Conservation (phyloP, 2,797 vertebrate genomes). For the Selene dorsalis region DNA sequence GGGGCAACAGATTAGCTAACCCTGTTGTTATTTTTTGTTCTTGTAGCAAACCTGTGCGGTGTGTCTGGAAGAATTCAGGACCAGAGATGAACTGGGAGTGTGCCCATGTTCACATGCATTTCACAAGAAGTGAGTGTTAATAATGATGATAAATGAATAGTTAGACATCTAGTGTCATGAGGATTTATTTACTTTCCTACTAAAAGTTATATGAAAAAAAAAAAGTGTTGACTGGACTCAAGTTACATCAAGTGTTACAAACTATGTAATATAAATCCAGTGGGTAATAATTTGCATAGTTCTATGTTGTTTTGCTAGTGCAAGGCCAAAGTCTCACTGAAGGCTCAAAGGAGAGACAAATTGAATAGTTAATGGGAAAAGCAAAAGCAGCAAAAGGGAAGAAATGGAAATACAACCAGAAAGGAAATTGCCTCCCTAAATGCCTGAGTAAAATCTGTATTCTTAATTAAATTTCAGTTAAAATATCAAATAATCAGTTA, state of each 20-base stretch:
- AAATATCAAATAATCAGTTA: too few species aligned
- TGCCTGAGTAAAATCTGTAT: too few species aligned
- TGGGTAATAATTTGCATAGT: not conserved
- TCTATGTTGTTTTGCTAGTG: not conserved
- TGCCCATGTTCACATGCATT: slow-evolving; percentile 90
- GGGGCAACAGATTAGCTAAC: slow-evolving; percentile 10
- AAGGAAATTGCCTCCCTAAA: too few species aligned
- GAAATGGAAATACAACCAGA: too few species aligned
- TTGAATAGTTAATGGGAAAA: not conserved
- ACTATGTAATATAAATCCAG: not conserved
- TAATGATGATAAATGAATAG: not conserved
- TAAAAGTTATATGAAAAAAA: not conserved
- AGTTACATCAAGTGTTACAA: not conserved
- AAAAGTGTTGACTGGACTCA: not conserved
- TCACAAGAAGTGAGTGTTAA: slow-evolving; percentile 88
- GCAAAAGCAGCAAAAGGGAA: too few species aligned
- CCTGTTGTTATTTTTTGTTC: slow-evolving; percentile 13
- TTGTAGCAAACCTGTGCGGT: slow-evolving; percentile 89
- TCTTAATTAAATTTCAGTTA: too few species aligned
- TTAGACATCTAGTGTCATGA: not conserved
- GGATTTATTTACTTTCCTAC: not conserved
- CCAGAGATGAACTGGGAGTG: slow-evolving; percentile 88
- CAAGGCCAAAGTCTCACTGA: too few species aligned
- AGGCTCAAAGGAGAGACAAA: not conserved
- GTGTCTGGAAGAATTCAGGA: slow-evolving; percentile 89